Evolutionary conservation across 2,888 invertebrate genomes (phyloP).

Genomic region (Dryadula phaetusa): DNA sequence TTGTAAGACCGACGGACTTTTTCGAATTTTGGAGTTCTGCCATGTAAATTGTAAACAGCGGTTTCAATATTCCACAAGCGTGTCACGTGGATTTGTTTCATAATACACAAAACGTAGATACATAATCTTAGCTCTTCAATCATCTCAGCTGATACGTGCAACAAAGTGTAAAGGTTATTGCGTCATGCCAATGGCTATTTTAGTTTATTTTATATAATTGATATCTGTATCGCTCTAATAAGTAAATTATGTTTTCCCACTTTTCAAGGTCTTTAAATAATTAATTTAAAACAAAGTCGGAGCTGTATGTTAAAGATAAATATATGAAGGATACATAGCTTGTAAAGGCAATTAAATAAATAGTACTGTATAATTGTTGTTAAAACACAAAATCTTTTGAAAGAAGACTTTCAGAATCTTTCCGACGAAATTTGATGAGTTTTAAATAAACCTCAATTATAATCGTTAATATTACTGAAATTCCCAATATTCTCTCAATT

Average conservation of each 20-base stretch:
- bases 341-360: too few relatives aligned
- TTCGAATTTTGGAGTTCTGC: neutral
- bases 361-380: too few relatives aligned
- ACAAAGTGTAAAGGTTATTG: constrained; percentile 73
- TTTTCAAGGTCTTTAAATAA: constrained; percentile 26
- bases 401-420: too few relatives aligned
- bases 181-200: constrained; percentile 63
- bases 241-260: constrained; percentile 39
- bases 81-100: neutral
- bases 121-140: constrained; percentile 12
- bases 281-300: neutral
- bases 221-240: constrained; percentile 76
- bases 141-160: constrained; percentile 15
- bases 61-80: neutral
- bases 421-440: too few relatives aligned
- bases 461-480: too few relatives aligned
- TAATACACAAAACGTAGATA: neutral
- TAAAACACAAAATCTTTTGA: too few relatives aligned
- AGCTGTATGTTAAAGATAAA: neutral
- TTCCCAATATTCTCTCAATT: too few relatives aligned
- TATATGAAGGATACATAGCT: neutral
- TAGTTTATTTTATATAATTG: constrained; percentile 58
- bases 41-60: constrained; percentile 3
- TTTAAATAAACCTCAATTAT: too few relatives aligned
- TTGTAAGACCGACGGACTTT: neutral